These are phyloP conservation scores for Isichthys henryi DNA, from an alignment of 2,113 vertebrate species.

Conservation along the genomic window DNA sequence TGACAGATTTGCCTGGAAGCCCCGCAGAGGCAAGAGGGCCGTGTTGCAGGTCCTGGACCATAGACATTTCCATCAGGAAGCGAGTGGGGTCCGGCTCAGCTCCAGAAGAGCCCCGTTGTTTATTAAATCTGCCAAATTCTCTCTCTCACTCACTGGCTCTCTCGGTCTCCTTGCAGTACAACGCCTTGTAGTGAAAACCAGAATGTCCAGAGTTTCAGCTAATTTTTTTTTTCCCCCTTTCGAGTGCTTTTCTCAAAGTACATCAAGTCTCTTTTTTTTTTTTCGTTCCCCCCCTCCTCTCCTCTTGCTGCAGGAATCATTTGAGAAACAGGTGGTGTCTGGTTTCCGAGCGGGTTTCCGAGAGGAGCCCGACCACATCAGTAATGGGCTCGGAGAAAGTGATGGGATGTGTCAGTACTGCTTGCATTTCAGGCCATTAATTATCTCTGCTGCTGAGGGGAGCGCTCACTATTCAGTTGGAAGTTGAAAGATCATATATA, in stretches of 20 bases:
- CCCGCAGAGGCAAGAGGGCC: background rate
- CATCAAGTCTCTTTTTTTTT: background rate
- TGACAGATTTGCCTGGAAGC: conserved; percentile 4
- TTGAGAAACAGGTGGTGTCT: conserved; percentile 37
- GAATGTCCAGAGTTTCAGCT: background rate
- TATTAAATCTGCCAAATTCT: conserved; percentile 1
- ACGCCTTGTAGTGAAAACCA: background rate
- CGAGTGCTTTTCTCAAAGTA: background rate
- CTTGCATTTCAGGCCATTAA: conserved; percentile 4
- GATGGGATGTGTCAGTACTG: background rate
- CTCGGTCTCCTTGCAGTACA: background rate
- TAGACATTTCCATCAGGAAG: conserved; percentile 14
- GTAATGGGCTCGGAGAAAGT: background rate
- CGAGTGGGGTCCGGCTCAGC: background rate
- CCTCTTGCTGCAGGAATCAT: conserved; percentile 17
- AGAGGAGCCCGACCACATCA: conserved; percentile 3
- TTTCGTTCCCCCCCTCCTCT: conserved; percentile 15
- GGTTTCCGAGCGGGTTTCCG: background rate
- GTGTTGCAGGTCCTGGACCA: background rate
- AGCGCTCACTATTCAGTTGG: background rate
- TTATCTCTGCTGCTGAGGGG: conserved; percentile 11
- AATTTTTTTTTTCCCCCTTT: background rate
- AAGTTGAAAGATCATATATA: background rate
- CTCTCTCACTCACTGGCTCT: background rate
- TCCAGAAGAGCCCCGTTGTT: conserved; percentile 1